A percentile compares a stretch with the other conserved stretches of the same genome.
Conservation (phyloP, 2,888 invertebrate genomes). For the Drosophila fungiperda region DNA sequence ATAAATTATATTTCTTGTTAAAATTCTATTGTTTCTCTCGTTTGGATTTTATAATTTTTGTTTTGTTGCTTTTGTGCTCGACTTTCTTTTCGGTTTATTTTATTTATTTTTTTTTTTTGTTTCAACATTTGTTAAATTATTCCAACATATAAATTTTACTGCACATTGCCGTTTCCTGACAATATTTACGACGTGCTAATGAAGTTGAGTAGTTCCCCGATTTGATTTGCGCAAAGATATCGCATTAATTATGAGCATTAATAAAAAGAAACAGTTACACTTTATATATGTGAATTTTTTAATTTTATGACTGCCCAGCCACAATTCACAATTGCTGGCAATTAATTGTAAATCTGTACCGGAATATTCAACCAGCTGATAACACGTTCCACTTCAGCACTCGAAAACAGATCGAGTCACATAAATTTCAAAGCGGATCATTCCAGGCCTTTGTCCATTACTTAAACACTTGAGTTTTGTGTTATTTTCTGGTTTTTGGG, state of each 20-base stretch:
- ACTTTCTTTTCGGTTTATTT: slow-evolving; percentile 66
- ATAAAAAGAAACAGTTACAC: slow-evolving; percentile 19
- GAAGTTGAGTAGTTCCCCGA: slow-evolving; percentile 51
- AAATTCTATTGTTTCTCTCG: slow-evolving; percentile 77
- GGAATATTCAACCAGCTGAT: slow-evolving; percentile 42
- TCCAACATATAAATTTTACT: slow-evolving; percentile 57
- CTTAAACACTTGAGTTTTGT: slow-evolving; percentile 34
- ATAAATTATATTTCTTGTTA: slow-evolving; percentile 83
- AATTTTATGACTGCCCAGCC: slow-evolving; percentile 22
- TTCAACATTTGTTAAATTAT: slow-evolving; percentile 48
- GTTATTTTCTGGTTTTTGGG: background rate
- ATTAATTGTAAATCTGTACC: slow-evolving; percentile 68
- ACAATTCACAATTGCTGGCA: slow-evolving; percentile 54
- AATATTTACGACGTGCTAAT: slow-evolving; percentile 66
- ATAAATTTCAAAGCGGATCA: slow-evolving; percentile 50
- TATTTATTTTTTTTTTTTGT: slow-evolving; percentile 21
- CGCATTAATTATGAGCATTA: slow-evolving; percentile 48
- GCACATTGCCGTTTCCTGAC: slow-evolving; percentile 42
- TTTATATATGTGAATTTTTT: background rate
- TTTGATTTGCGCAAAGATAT: slow-evolving; percentile 53
- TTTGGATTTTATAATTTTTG: slow-evolving; percentile 44
- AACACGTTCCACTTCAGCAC: slow-evolving; percentile 49
- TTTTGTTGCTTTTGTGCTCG: slow-evolving; percentile 47
- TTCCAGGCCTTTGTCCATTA: slow-evolving; percentile 41
- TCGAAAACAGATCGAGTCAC: slow-evolving; percentile 60